A percentile compares a stretch with the other conserved stretches of the same genome.
Conservation (phyloP, 2,113 vertebrate species). For the mouse (Mus musculus) region GRCm39 chr7:87779001-87779500, state of each 20-base stretch:
- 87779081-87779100: not conserved
- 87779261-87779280: slow-evolving; percentile 97
- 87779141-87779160: not conserved
- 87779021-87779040: not conserved
- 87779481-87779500: slow-evolving; percentile 90
- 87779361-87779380: not conserved
- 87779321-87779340: slow-evolving; percentile 92
- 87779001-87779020: not conserved
- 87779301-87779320: slow-evolving; percentile 99
- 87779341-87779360: not conserved
- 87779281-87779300: slow-evolving; percentile 97
- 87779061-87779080: not conserved
- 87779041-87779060: not conserved
- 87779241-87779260: slow-evolving; percentile 98
- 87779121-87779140: not conserved
- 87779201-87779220: slow-evolving; percentile 98
- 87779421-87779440: slow-evolving; percentile 87
- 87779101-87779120: not conserved
- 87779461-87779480: slow-evolving; percentile 92
- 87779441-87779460: slow-evolving; percentile 92
- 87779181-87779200: slow-evolving; percentile 96
- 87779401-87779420: slow-evolving; percentile 82
- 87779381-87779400: slow-evolving; percentile 73
- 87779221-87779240: slow-evolving; percentile 92
- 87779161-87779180: slow-evolving; percentile 61